Conservation (phyloP, 2,888 invertebrate genomes). For the Pherbina coryleti region DNA sequence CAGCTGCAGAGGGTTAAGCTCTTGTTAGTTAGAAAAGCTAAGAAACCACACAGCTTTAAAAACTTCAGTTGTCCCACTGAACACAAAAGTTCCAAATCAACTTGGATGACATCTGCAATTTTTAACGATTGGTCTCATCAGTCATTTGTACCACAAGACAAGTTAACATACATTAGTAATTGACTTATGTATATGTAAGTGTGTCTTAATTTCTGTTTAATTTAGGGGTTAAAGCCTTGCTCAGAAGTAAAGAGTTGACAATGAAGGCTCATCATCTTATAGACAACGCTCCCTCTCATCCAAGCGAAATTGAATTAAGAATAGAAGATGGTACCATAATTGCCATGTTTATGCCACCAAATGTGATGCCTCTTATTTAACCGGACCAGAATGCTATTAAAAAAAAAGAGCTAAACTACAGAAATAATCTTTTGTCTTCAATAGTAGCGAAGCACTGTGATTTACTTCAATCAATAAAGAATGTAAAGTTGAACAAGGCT, state of each 20-base stretch:
- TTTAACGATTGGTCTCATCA: neutral
- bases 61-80: slow-evolving; percentile 32
- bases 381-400: slow-evolving; percentile 16
- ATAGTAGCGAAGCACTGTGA: too few species aligned
- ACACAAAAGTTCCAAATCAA: slow-evolving; percentile 25
- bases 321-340: slow-evolving; percentile 12
- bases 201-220: too few species aligned
- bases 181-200: neutral
- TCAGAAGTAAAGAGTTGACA: too few species aligned
- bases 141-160: too few species aligned
- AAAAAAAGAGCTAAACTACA: neutral
- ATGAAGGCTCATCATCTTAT: too few species aligned
- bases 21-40: slow-evolving; percentile 40
- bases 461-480: too few species aligned
- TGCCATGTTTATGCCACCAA: slow-evolving; percentile 24
- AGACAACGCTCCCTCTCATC: slow-evolving; percentile 16
- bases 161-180: too few species aligned
- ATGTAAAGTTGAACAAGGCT: too few species aligned
- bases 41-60: slow-evolving; percentile 37
- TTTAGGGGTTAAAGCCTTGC: too few species aligned
- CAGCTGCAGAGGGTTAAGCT: too few species aligned
- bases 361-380: slow-evolving; percentile 19
- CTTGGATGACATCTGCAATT: slow-evolving; percentile 16
- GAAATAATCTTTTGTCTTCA: too few species aligned
- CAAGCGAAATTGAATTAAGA: slow-evolving; percentile 21